Evolutionary conservation across 2,113 vertebrate species (phyloP).

Genomic region (Lepus europaeus): DNA sequence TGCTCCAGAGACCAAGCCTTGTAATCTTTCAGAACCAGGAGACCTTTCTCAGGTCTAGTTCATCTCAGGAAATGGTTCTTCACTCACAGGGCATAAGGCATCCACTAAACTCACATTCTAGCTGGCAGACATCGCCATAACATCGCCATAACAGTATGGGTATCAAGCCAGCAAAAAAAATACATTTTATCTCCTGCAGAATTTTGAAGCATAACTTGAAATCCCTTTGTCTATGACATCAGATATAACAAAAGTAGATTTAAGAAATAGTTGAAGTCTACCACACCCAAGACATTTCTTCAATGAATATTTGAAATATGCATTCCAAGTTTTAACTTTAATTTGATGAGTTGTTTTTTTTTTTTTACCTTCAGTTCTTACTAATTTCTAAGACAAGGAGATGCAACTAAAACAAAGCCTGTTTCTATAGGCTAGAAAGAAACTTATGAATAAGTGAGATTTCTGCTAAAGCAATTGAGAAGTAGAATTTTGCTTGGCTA

Average conservation of each 20-base stretch:
- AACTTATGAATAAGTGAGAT: neutral
- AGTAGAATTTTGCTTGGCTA: constrained; percentile 16
- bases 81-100: neutral
- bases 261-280: constrained; percentile 44
- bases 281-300: neutral
- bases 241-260: neutral
- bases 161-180: neutral
- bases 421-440: constrained; percentile 6
- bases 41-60: neutral
- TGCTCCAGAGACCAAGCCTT: neutral
- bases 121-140: neutral
- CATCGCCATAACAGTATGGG: neutral
- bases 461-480: constrained; percentile 43
- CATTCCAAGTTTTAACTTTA: constrained; percentile 33
- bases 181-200: neutral
- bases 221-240: neutral
- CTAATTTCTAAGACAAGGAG: neutral
- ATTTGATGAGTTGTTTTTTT: neutral
- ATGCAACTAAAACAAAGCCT: constrained; percentile 25
- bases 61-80: constrained; percentile 37
- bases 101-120: neutral
- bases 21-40: neutral
- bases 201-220: neutral
- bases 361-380: neutral
- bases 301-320: constrained; percentile 3